Base-by-base conservation (phyloP, 1,140 invertebrate genomes). In the Fopius arisanus region DNA sequence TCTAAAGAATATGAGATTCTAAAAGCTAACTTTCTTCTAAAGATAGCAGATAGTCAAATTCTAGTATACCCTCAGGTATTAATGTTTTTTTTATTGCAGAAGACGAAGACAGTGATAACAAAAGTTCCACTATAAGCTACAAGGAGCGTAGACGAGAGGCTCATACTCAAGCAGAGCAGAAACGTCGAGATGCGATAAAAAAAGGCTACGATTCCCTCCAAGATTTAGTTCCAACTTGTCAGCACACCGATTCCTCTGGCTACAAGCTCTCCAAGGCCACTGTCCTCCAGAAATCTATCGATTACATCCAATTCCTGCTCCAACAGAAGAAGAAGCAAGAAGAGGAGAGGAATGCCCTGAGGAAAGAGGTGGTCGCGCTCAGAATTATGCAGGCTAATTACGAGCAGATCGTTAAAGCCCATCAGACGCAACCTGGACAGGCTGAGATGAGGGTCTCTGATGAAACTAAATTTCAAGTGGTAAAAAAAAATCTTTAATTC, bases 261-360 rank as follows among this genome's bases (percentile, higher is more conserved):
- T 97, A 97, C 82, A 99, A 99, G 89, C 90, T 98, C 29, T 98
- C 97, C 83, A 99, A 99, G 90, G 97, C 97, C 19, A 96, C 96
- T 62, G 95, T 98, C 67, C 89, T 98, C 23, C 96, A 98, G 86
- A 96, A 96, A 88, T 97, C 94, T 0, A 96, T 96, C 78, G 95
- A 97, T 82, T 96, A 96, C 82, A 95, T 96, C 82, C 94, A 98
- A 88, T 98, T 94, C 84, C 86, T 98, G 67, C 90, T 96, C 72
- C 93, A 96, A 87, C 96, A 98, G 84, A 96, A 97, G 78, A 94
- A 96, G 76, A 95, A 97, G 78, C 95, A 98, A 82, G 96, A 98
- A 81, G 95, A 97, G 26, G 96, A 98, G 81, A 88, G 97, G 54
- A 96, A 96, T 81, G 94, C 93, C 0, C 86, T 99, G n/a, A 90